Evolutionary conservation across 2,888 invertebrate species (phyloP), one percentile per base, ranked within the genome.

Genomic region (Taphrorychus bicolor): DNA sequence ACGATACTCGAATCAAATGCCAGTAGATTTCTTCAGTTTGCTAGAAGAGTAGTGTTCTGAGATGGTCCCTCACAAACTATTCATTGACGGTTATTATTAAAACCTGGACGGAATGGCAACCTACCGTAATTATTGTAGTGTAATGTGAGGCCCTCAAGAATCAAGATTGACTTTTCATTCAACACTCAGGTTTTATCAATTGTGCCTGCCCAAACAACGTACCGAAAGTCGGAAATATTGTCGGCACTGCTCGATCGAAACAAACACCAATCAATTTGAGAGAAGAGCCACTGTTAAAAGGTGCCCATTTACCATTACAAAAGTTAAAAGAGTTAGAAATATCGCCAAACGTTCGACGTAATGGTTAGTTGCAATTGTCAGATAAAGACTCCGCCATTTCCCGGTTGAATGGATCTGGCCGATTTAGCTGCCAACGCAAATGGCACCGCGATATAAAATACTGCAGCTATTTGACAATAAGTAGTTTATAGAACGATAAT

Each of bases 331-430:
- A 52, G 51, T 51, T 24, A 22, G 53, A 61, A 61, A 53, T 53
- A 61, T 61, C 42, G 42, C 40, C 41, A 41, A 18, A n/a, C 40
- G 41, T 42, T 58, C 41, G 42, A 51, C 24, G 58, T 56, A 66
- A 60, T 66, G 60, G 66, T 66, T 69, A 60, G 49, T 64, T 59
- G 60, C 69, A 65, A 65, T 69, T 69, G 69, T 69, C 69, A 65
- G 69, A 67, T 67, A 67, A 69, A 59, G 69, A 69, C 48, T 66
- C 64, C 32, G 61, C 69, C 65, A 69, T 69, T 69, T 69, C 60
- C 65, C 69, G 69, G 54, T 65, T 65, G 60, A 69, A 69, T 66
- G 61, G 65, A 65, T 59, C 61, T 24, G 51, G 42, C 54, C 64
- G 59, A 69, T 69, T 69, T 65, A 69, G 59, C 69, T 69, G 65